These are phyloP conservation scores for Phrynocephalus guinanensis DNA, from an alignment of 2,797 vertebrate genomes.

Conservation along the genomic window DNA sequence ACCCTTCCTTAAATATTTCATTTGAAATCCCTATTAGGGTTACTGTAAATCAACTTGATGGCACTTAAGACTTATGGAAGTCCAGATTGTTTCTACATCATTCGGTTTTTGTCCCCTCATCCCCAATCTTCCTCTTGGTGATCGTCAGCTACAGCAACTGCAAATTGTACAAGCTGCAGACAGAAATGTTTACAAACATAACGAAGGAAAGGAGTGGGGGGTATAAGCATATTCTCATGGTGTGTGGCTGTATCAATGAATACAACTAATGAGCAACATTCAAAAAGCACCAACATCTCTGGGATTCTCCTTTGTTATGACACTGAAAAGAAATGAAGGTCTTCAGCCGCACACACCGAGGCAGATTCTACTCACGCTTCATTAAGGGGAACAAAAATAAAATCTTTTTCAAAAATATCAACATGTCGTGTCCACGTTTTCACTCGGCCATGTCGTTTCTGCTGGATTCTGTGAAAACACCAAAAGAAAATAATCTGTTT, in stretches of 20 bases:
- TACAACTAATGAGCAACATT: not conserved
- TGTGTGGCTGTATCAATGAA: not conserved
- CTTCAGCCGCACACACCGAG: not conserved
- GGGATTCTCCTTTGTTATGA: not conserved
- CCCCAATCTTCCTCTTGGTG: not conserved
- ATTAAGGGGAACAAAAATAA: constrained; percentile 98
- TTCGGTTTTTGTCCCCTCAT: not conserved
- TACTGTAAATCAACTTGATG: too few relatives aligned
- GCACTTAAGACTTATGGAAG: not conserved
- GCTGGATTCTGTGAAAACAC: constrained; percentile 86
- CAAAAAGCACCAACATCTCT: not conserved
- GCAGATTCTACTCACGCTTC: constrained; percentile 89
- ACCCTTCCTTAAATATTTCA: too few relatives aligned
- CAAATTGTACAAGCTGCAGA: not conserved
- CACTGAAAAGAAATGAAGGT: constrained; percentile 4
- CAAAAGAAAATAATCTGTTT: constrained; percentile 18
- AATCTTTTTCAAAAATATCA: constrained; percentile 98
- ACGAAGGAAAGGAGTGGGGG: not conserved
- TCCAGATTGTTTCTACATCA: not conserved
- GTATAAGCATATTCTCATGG: not conserved
- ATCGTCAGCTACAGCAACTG: not conserved
- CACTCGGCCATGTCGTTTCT: constrained; percentile 93
- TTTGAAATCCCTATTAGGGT: too few relatives aligned
- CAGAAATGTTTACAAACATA: not conserved
- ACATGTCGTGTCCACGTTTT: constrained; percentile 99